Evolutionary conservation across 2,113 vertebrate species (phyloP).

Genomic region (Penelope pileata): DNA sequence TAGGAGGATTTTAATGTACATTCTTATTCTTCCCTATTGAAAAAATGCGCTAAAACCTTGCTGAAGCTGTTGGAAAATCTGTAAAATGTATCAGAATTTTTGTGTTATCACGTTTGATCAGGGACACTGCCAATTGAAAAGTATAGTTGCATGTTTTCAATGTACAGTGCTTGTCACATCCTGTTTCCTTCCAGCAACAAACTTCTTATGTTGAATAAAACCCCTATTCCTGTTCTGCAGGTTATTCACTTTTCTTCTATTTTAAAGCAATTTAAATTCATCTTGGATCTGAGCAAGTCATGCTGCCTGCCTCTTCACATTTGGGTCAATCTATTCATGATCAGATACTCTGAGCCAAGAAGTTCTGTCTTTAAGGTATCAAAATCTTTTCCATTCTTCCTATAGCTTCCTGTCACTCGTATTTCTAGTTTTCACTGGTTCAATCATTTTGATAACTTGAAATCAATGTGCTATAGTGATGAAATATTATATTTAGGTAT

Average conservation of each 20-base stretch:
- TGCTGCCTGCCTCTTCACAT: neutral
- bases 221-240: neutral
- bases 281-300: neutral
- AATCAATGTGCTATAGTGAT: neutral
- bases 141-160: fast-evolving
- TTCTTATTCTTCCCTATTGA: neutral
- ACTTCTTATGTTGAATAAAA: neutral
- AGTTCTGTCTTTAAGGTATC: neutral
- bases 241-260: neutral
- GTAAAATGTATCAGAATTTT: neutral
- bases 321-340: neutral
- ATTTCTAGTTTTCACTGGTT: neutral
- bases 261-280: neutral
- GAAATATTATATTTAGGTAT: neutral
- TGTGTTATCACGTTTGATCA: neutral
- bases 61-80: neutral
- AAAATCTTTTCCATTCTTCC: neutral
- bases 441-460: neutral
- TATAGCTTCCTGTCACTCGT: neutral
- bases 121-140: neutral
- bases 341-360: neutral
- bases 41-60: neutral
- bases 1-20: neutral
- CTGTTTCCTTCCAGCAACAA: neutral
- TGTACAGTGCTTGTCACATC: neutral